Percentiles rank a stretch among this genome's conserved stretches.
phyloP scores from a whole-genome alignment of 2,888 invertebrate species.

The Himalopsyche anomala region DNA sequence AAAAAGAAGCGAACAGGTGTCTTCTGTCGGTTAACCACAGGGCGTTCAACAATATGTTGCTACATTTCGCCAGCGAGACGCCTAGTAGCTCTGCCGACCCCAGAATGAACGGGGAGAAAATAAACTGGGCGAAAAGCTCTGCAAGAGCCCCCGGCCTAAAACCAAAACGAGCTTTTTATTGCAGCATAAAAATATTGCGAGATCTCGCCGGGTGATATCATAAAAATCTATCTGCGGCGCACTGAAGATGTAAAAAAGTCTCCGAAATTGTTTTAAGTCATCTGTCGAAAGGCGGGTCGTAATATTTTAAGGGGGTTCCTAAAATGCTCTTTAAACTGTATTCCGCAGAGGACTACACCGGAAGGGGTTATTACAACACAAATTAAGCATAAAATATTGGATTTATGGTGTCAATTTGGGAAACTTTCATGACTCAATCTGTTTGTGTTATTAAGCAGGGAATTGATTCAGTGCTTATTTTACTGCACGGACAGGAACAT shows the following conservation, averaged over 20 bases:
- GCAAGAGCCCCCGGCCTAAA: conserved; percentile 49
- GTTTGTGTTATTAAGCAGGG: conserved; percentile 39
- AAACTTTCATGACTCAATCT: conserved; percentile 41
- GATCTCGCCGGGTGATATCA: conserved; percentile 62
- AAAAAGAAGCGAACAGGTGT: conserved; percentile 58
- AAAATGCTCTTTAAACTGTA: conserved; percentile 26
- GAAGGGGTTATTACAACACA: conserved; percentile 40
- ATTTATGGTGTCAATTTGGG: conserved; percentile 43
- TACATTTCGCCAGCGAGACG: conserved; percentile 9
- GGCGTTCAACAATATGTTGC: conserved; percentile 52
- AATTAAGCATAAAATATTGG: conserved; percentile 41
- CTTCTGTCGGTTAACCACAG: conserved; percentile 48
- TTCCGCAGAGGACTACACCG: conserved; percentile 17
- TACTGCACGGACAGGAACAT: not conserved
- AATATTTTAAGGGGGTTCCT: conserved; percentile 43
- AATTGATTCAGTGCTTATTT: conserved; percentile 34
- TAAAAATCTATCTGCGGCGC: conserved; percentile 60
- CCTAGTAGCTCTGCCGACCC: conserved; percentile 24
- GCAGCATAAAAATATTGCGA: conserved; percentile 64
- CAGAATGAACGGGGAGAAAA: conserved; percentile 46
- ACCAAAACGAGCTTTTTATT: conserved; percentile 66
- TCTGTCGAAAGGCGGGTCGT: conserved; percentile 39
- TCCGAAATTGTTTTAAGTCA: conserved; percentile 41
- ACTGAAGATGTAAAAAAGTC: conserved; percentile 50
- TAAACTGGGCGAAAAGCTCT: conserved; percentile 44